A percentile compares a stretch with the other conserved stretches of the same genome.
phyloP scores from a whole-genome alignment of 2,888 invertebrate genomes.

The Branchipolynoe longqiensis region DNA sequence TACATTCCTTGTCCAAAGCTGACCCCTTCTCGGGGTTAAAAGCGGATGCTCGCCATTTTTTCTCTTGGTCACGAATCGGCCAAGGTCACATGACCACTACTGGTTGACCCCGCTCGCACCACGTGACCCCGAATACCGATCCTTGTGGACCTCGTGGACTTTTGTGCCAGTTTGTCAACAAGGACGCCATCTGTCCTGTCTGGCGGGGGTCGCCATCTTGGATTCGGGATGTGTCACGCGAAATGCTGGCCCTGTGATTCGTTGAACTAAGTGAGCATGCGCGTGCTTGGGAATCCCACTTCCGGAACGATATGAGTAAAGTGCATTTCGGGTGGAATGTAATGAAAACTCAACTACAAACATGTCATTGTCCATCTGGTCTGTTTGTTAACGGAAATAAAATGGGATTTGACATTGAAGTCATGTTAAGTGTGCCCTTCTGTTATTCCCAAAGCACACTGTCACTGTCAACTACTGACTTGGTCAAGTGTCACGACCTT shows the following conservation, averaged over 20 bases:
- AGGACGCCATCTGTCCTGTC: slow-evolving; percentile 18
- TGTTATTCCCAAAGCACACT: too few species aligned
- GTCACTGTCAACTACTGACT: too few species aligned
- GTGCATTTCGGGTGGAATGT: too few species aligned
- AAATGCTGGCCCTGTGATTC: slow-evolving; percentile 2
- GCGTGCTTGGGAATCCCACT: too few species aligned
- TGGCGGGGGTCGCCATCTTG: background rate
- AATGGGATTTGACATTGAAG: too few species aligned
- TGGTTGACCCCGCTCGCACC: too few species aligned
- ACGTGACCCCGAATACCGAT: slow-evolving; percentile 4
- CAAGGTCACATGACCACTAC: background rate
- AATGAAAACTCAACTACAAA: background rate
- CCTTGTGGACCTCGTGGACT: slow-evolving; percentile 20
- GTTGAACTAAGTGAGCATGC: too few species aligned
- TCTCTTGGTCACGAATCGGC: slow-evolving; percentile 4
- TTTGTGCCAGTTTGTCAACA: slow-evolving; percentile 20
- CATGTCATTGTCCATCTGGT: background rate
- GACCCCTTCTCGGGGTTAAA: slow-evolving; percentile 12
- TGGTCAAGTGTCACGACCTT: too few species aligned
- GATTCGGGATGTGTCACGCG: background rate
- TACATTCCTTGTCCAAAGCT: slow-evolving; percentile 7
- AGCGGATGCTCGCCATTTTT: background rate
- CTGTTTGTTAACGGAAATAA: too few species aligned
- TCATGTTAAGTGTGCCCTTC: too few species aligned
- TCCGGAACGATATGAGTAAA: too few species aligned